Conservation (phyloP, 2,888 invertebrate genomes). For the Scotopteryx bipunctaria region DNA sequence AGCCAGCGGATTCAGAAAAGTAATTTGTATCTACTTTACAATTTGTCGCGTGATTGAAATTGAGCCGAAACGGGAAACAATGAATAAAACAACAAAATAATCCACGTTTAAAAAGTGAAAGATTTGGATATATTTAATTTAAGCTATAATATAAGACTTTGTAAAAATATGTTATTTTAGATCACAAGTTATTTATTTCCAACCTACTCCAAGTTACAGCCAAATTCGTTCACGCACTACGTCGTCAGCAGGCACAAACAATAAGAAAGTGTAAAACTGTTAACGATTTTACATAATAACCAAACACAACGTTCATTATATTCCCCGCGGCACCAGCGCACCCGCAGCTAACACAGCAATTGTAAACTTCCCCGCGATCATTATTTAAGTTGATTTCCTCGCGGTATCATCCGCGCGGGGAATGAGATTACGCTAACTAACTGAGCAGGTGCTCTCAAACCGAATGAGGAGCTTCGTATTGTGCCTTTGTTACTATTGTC, state of each 20-base stretch:
- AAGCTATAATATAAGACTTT: too few relatives aligned
- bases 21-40: constrained; percentile 25
- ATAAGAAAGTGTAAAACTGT: too few relatives aligned
- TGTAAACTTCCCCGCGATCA: constrained; percentile 4
- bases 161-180: too few relatives aligned
- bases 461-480: constrained; percentile 13
- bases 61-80: constrained; percentile 14
- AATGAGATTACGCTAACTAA: constrained; percentile 15
- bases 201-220: too few relatives aligned
- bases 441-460: constrained; percentile 15
- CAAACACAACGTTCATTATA: too few relatives aligned
- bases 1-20: constrained; percentile 26
- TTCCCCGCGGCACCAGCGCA: neutral
- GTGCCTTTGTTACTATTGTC: constrained; percentile 13
- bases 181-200: too few relatives aligned
- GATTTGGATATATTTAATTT: neutral
- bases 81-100: neutral
- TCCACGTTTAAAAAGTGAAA: neutral
- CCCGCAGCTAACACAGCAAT: neutral
- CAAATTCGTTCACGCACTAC: too few relatives aligned
- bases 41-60: constrained; percentile 24
- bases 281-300: too few relatives aligned
- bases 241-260: too few relatives aligned
- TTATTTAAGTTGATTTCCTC: constrained; percentile 11
- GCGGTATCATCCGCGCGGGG: constrained; percentile 1